These are phyloP conservation scores for Seriola quinqueradiata DNA, from an alignment of 2,113 vertebrate species.

Conservation along the genomic window DNA sequence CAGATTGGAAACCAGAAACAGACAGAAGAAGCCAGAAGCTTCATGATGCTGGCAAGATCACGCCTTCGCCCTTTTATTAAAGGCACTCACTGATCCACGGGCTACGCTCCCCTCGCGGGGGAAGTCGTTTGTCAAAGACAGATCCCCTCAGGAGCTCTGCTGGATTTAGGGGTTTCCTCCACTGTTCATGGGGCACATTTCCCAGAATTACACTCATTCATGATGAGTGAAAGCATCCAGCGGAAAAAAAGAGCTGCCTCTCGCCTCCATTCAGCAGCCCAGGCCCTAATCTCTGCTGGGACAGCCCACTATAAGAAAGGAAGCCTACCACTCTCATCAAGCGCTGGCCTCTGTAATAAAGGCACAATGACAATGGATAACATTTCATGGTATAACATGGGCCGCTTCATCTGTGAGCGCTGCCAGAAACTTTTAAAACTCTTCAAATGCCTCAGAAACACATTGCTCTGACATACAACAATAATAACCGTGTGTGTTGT, in stretches of 20 bases:
- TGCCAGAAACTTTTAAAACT: constrained; percentile 40
- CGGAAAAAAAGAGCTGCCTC: constrained; percentile 58
- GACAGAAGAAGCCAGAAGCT: constrained; percentile 37
- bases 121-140: constrained; percentile 76
- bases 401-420: constrained; percentile 38
- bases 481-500: neutral
- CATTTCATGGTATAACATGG: constrained; percentile 62
- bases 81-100: constrained; percentile 50
- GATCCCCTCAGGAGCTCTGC: constrained; percentile 72
- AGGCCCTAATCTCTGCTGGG: constrained; percentile 78
- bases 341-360: constrained; percentile 53
- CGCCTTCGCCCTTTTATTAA: constrained; percentile 55
- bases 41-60: constrained; percentile 58
- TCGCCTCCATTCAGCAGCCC: constrained; percentile 69
- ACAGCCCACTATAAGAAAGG: constrained; percentile 67
- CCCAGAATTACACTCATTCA: constrained; percentile 81
- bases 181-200: constrained; percentile 72
- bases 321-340: constrained; percentile 65
- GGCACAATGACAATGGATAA: constrained; percentile 62
- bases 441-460: constrained; percentile 30
- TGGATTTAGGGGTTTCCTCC: constrained; percentile 78
- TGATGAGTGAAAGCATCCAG: constrained; percentile 76
- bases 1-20: constrained; percentile 39
- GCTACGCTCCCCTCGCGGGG: constrained; percentile 53
- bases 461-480: neutral